phyloP scores from a whole-genome alignment of 2,113 vertebrate species.

The Casuarius casuarius region DNA sequence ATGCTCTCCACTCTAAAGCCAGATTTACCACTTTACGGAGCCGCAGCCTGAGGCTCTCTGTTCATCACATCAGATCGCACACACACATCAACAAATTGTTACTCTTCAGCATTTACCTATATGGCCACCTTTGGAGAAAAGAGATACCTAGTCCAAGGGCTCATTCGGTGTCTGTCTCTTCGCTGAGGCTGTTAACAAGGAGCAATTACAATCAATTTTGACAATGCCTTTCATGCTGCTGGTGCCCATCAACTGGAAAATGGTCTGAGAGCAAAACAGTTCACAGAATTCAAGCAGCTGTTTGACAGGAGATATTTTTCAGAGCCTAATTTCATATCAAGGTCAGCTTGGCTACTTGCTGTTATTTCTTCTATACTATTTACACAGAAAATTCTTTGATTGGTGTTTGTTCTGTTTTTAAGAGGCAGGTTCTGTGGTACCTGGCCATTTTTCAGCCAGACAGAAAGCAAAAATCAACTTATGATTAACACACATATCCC shows the following conservation, averaged over 20 bases:
- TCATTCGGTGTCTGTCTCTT: not conserved
- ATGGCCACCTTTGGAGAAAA: not conserved
- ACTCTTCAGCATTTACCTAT: not conserved
- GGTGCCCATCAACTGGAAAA: not conserved
- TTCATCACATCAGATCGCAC: not conserved
- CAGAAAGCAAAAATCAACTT: not conserved
- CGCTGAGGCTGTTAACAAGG: not conserved
- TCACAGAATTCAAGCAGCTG: not conserved
- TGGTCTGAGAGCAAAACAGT: not conserved
- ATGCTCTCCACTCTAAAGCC: not conserved
- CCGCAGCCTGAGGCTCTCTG: not conserved
- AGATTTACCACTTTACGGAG: not conserved
- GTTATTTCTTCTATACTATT: not conserved
- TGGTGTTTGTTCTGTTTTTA: not conserved
- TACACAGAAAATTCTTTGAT: not conserved
- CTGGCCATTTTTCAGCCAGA: not conserved
- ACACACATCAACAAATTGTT: constrained; percentile 9
- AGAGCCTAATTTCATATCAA: not conserved
- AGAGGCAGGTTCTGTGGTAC: not conserved
- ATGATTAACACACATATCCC: not conserved
- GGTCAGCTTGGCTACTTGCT: not conserved
- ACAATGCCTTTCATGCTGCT: not conserved
- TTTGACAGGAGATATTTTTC: not conserved
- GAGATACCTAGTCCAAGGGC: not conserved
- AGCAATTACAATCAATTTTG: not conserved